Base-by-base conservation (phyloP, 1,140 invertebrate species). In the Carposina sasakii region DNA sequence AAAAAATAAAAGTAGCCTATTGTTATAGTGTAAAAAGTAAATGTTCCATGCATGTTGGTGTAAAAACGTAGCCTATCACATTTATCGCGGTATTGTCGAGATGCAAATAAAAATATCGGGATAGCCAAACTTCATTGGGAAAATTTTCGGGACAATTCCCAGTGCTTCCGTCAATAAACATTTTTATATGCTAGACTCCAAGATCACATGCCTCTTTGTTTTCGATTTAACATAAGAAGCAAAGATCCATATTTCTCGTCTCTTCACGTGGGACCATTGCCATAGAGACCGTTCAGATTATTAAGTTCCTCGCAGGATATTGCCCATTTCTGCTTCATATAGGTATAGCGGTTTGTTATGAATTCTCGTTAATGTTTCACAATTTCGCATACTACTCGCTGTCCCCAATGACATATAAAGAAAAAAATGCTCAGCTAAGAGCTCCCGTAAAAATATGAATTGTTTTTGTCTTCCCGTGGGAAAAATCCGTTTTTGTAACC, bases 401-500 rank as follows among this genome's bases (percentile, higher is more conserved):
- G n/a, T n/a, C n/a, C n/a, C n/a, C 36, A 36, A 45, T 46, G 23
- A 26, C 12, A 46, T 52, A 34, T 6, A 52, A 13, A 17, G 19
- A 42, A 1, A 45, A 26, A 33, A 46, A 46, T n/a, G 50, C 50
- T 9, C n/a, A n/a, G 42, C 50, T 39, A 31, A 17, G 13, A 52
- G 15, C 17, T 52, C 50, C 10, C 45, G 19, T 6, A 21, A 31
- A 20, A 46, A 46, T 8, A 52, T 52, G 26, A 46, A 43, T 12
- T 40, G 20, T 30, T 40, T 13, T n/a, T 13, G 53, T 46, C 67
- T 56, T 12, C 2, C 1, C 9, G 33, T n/a, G 13, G 28, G 46
- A 70, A 66, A 76, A 33, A 37, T 43, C 0, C 63, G 66, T 45
- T 54, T 34, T 6, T 54, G 50, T n/a, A 6, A 46, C 28, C 57